Evolutionary conservation across 1,140 invertebrate genomes (phyloP).

Genomic region (Elysia chlorotica): DNA sequence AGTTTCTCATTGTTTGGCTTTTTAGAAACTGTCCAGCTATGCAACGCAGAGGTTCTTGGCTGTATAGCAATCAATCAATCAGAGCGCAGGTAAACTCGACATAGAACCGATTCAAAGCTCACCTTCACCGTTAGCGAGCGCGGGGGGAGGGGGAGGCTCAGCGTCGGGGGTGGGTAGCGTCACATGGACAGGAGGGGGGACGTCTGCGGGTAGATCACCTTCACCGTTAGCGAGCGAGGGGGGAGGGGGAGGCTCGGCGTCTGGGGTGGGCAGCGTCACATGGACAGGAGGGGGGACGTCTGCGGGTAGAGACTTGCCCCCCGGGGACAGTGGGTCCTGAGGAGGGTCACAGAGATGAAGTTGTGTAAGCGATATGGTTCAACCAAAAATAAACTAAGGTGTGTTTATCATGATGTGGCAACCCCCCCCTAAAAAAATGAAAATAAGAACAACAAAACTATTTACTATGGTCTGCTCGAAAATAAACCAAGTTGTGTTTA

Average conservation of each 20-base stretch:
- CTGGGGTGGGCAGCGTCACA: slow-evolving; percentile 54
- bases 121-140: slow-evolving; percentile 42
- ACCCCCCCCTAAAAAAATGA: too few species aligned
- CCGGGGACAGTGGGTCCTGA: slow-evolving; percentile 39
- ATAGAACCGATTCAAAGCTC: background rate
- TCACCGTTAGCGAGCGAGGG: slow-evolving; percentile 35
- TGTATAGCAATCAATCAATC: background rate
- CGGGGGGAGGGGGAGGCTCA: slow-evolving; percentile 42
- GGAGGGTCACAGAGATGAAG: too few species aligned
- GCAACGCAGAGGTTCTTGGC: background rate
- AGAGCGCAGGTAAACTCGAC: background rate
- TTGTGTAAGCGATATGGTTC: too few species aligned
- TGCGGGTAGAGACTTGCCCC: slow-evolving; percentile 32
- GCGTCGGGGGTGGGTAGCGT: slow-evolving; percentile 52
- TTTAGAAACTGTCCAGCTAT: background rate
- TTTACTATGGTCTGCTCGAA: too few species aligned
- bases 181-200: slow-evolving; percentile 53
- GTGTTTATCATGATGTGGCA: too few species aligned
- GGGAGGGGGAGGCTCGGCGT: slow-evolving; percentile 42
- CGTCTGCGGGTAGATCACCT: slow-evolving; percentile 32
- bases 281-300: slow-evolving; percentile 50
- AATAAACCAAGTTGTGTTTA: too few species aligned
- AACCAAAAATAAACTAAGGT: too few species aligned
- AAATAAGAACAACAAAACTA: too few species aligned
- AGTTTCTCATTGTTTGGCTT: background rate